Conservation (phyloP, 2,113 vertebrate species). For the Galemys pyrenaicus region DNA sequence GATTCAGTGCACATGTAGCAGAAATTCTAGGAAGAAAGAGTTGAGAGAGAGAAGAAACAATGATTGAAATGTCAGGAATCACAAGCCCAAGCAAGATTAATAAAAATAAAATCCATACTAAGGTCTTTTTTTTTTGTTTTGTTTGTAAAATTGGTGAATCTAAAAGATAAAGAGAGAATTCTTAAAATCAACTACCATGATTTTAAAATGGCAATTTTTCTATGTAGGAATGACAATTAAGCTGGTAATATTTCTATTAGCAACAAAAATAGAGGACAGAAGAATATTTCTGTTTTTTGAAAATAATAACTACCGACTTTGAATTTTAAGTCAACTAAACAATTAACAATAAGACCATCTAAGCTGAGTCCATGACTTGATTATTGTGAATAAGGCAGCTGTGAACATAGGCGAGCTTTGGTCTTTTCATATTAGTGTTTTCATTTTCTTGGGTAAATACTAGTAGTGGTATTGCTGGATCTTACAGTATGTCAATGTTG, state of each 20-base stretch:
- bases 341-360: neutral
- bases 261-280: neutral
- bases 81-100: neutral
- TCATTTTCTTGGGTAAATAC: too few species aligned
- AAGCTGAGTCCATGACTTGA: too few species aligned
- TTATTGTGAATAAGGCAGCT: too few species aligned
- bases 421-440: too few species aligned
- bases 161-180: neutral
- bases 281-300: neutral
- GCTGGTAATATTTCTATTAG: neutral
- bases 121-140: neutral
- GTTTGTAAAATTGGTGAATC: neutral
- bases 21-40: neutral
- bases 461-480: too few species aligned
- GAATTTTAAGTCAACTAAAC: neutral
- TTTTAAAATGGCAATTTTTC: neutral
- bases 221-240: neutral
- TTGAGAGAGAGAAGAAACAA: neutral
- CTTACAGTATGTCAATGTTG: too few species aligned
- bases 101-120: neutral
- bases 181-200: neutral
- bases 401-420: too few species aligned
- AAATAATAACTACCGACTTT: neutral
- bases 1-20: neutral
- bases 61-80: neutral